phyloP scores from a whole-genome alignment of 2,113 vertebrate genomes.

The Halcyon senegalensis region DNA sequence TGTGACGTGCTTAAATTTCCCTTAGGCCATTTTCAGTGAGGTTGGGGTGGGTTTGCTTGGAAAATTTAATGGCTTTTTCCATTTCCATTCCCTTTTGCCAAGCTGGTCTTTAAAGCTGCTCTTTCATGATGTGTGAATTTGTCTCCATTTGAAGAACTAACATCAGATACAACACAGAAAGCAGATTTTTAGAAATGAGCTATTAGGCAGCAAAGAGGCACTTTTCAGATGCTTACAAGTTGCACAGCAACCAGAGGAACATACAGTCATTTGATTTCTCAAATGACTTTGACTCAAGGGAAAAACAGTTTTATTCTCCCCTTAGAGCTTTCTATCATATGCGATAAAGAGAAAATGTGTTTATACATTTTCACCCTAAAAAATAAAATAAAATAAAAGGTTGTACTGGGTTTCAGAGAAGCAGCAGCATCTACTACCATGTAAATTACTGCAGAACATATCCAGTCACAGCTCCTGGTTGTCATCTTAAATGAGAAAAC shows the following conservation, averaged over 20 bases:
- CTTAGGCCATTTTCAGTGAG: neutral
- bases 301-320: slow-evolving; percentile 55
- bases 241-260: slow-evolving; percentile 63
- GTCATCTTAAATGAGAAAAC: neutral
- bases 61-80: slow-evolving; percentile 39
- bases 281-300: slow-evolving; percentile 54
- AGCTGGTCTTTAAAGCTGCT: slow-evolving; percentile 45
- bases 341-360: slow-evolving; percentile 57
- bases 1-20: neutral
- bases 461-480: neutral
- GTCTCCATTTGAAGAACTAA: slow-evolving; percentile 61
- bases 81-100: slow-evolving; percentile 10
- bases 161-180: slow-evolving; percentile 27
- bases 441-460: slow-evolving; percentile 30
- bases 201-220: slow-evolving; percentile 47
- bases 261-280: slow-evolving; percentile 58
- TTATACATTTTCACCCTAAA: slow-evolving; percentile 1
- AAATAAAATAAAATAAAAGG: neutral
- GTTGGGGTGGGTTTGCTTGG: neutral
- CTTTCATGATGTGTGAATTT: slow-evolving; percentile 54
- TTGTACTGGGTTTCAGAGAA: slow-evolving; percentile 23
- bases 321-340: slow-evolving; percentile 36
- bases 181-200: slow-evolving; percentile 55
- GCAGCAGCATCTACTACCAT: neutral
- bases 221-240: slow-evolving; percentile 46